Evolutionary conservation across 2,113 vertebrate genomes (phyloP).

Genomic region (Chrysochloris asiatica): DNA sequence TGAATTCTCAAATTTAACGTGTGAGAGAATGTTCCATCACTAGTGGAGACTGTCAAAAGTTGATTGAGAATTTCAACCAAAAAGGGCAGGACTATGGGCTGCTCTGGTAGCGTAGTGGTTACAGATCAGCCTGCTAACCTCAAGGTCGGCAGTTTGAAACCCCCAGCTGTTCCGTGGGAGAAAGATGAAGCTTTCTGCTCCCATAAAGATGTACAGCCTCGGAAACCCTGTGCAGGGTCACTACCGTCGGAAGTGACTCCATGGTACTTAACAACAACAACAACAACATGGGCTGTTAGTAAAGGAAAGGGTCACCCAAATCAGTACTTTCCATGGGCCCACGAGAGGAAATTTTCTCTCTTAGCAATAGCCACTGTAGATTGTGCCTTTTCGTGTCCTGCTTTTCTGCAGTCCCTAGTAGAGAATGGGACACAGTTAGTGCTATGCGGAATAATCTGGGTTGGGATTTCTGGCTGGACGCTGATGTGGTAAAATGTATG

Average conservation of each 20-base stretch:
- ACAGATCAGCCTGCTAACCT: too few relatives aligned
- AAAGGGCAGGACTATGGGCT: not conserved
- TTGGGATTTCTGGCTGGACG: not conserved
- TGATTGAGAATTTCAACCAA: not conserved
- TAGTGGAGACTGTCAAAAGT: not conserved
- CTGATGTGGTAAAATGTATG: not conserved
- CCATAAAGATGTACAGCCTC: too few relatives aligned
- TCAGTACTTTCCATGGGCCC: not conserved
- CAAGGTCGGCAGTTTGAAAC: too few relatives aligned
- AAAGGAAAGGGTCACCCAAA: not conserved
- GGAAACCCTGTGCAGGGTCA: too few relatives aligned
- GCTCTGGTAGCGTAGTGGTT: too few relatives aligned
- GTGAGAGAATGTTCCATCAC: not conserved
- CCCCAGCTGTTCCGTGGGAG: too few relatives aligned
- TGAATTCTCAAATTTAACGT: not conserved
- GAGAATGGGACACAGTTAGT: too few relatives aligned
- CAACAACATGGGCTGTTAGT: too few relatives aligned
- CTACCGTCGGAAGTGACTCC: too few relatives aligned
- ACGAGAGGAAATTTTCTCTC: not conserved
- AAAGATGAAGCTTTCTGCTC: too few relatives aligned
- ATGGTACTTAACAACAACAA: too few relatives aligned
- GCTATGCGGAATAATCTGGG: not conserved
- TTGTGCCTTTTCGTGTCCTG: not conserved
- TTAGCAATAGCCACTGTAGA: not conserved
- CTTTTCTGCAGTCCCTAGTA: not conserved